Percentiles rank a stretch among this genome's conserved stretches.
Conservation (phyloP, 2,888 invertebrate genomes). For the Aleiodes leptofemur region DNA sequence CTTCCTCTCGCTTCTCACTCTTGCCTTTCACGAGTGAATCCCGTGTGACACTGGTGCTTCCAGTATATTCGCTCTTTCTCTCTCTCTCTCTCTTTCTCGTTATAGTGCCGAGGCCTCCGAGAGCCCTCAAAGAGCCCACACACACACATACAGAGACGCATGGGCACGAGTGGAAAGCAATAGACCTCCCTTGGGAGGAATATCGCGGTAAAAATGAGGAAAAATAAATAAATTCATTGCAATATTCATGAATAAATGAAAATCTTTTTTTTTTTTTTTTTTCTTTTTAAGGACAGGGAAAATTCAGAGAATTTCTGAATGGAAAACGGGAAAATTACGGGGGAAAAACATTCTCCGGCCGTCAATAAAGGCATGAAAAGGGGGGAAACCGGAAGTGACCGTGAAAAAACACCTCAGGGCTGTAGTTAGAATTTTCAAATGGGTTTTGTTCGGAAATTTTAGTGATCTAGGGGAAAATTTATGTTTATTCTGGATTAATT, state of each 20-base stretch:
- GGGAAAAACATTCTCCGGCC: no score
- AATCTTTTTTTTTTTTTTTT: conserved; percentile 15
- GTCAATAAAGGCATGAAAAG: no score
- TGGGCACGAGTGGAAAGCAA: conserved; percentile 12
- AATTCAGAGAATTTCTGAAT: background rate
- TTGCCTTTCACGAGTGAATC: background rate
- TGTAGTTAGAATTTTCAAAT: background rate
- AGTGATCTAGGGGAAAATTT: no score
- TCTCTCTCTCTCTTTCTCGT: conserved; percentile 20
- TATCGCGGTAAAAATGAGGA: conserved; percentile 1
- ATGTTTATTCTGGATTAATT: no score
- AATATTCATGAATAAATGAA: background rate
- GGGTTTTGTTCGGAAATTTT: conserved; percentile 2
- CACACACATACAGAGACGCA: background rate
- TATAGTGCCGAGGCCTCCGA: conserved; percentile 39
- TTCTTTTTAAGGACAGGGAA: background rate
- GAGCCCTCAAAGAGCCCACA: conserved; percentile 49
- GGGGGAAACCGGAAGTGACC: no score
- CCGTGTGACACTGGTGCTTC: conserved; percentile 20
- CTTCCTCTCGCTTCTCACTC: conserved; percentile 29
- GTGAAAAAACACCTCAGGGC: no score
- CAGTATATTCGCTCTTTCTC: conserved; percentile 12
- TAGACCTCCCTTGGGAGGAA: background rate
- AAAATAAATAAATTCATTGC: background rate
- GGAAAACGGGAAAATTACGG: no score